Evolutionary conservation across 2,797 vertebrate genomes (phyloP), one percentile per base, ranked within the genome.

Genomic region (Buphagus erythrorhynchus): DNA sequence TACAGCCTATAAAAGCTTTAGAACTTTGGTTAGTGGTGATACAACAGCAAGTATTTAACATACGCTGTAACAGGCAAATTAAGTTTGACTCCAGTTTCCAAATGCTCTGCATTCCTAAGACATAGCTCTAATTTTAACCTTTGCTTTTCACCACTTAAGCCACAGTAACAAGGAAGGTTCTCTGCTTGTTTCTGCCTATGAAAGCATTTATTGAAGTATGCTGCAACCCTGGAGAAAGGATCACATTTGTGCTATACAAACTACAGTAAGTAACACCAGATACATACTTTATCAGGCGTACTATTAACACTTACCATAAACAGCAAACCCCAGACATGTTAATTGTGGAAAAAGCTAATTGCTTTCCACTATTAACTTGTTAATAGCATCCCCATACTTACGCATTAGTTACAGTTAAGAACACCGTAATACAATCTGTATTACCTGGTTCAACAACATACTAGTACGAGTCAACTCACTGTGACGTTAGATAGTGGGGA

Each of bases 401-500:
- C n/a, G 97, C 96, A 97, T 98, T 98, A 98, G 98, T 98, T 98
- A 98, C 97, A 96, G 97, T 97, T 96, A 98, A 98, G 98, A 96
- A 90, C 87, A 88, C 94, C 83, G 86, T 97, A 97, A 98, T 97
- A 94, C 96, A 93, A 80, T 84, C 46, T 89, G 97, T 97, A 96
- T 97, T 97, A 97, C 90, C 95, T 86, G 94, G 91, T 92, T 95
- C 91, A 91, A 96, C 86, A 88, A 97, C 91, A 96, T 88, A 97
- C 95, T 96, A 96, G 95, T 91, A 97, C 95, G 90, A 97, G 97
- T 88, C 98, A 98, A 98, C 98, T 98, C 97, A 95, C 96, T 95
- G 97, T 96, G 71, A 97, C 77, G 36, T 98, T 97, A 96, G 98
- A 97, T 91, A 98, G 98, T 97, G 97, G 97, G 98, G 98, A 98